These are phyloP conservation scores for Burhinus bistriatus DNA, from an alignment of 2,113 vertebrate species.

Conservation along the genomic window DNA sequence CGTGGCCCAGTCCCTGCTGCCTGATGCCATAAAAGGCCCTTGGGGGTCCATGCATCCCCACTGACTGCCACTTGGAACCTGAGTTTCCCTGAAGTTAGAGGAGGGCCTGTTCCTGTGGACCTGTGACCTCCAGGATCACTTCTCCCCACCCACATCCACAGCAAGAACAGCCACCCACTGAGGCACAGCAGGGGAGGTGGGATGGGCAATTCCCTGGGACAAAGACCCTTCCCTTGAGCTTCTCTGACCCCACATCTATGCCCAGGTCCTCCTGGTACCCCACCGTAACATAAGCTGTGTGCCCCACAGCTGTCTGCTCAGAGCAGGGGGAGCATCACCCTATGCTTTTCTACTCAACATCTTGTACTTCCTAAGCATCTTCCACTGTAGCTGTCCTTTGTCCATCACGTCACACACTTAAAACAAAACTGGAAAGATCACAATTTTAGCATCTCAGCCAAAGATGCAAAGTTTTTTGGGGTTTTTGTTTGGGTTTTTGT, in stretches of 20 bases:
- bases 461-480: not conserved
- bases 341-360: not conserved
- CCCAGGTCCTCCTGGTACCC: not conserved
- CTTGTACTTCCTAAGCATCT: not conserved
- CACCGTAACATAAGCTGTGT: not conserved
- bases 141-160: rapidly evolving
- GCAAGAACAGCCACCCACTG: not conserved
- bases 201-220: not conserved
- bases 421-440: not conserved
- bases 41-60: rapidly evolving
- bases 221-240: not conserved
- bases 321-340: not conserved
- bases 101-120: not conserved
- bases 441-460: not conserved
- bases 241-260: not conserved
- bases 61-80: not conserved
- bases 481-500: not conserved
- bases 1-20: too few relatives aligned
- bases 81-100: not conserved
- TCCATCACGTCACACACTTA: not conserved
- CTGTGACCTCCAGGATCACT: not conserved
- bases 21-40: not conserved
- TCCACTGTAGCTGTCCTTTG: not conserved
- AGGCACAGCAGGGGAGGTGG: not conserved
- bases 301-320: not conserved